phyloP scores from a whole-genome alignment of 2,888 invertebrate genomes.

The Ichneumoninae sp. region DNA sequence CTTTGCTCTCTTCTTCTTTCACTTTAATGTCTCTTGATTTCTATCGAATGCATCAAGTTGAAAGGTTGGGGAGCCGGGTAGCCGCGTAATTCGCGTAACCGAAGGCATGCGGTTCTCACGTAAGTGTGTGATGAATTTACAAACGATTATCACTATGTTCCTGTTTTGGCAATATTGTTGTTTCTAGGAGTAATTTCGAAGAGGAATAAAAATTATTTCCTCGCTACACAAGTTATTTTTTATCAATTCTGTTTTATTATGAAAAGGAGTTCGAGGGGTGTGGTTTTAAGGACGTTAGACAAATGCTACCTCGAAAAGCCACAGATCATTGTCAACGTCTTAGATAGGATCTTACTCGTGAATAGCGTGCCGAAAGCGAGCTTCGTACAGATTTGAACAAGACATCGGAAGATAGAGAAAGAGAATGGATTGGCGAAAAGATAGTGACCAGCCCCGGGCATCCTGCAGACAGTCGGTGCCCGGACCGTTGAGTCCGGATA shows the following conservation, averaged over 20 bases:
- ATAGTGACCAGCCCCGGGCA: slow-evolving; percentile 67
- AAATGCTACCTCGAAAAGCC: neutral
- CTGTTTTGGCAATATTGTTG: neutral
- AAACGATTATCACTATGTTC: neutral
- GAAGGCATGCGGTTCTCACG: neutral
- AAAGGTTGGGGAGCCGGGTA: neutral
- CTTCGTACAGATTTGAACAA: slow-evolving; percentile 23
- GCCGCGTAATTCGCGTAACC: neutral
- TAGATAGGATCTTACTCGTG: slow-evolving; percentile 8
- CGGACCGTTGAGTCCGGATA: slow-evolving; percentile 79
- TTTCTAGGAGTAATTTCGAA: neutral
- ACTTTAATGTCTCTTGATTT: slow-evolving; percentile 19
- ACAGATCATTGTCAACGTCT: neutral
- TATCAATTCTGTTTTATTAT: neutral
- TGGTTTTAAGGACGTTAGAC: neutral
- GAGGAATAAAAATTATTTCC: neutral
- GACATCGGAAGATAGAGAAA: slow-evolving; percentile 32
- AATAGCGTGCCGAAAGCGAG: slow-evolving; percentile 13
- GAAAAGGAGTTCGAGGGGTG: neutral
- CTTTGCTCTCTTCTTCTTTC: slow-evolving; percentile 5
- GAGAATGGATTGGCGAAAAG: slow-evolving; percentile 46
- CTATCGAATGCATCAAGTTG: neutral
- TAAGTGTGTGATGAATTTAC: neutral
- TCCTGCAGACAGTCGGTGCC: slow-evolving; percentile 74
- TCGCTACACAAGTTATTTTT: neutral